Percentiles rank a stretch among this genome's conserved stretches.
These are phyloP conservation scores for Columba janthina DNA, from an alignment of 2,113 vertebrate species.

Conservation along the genomic window DNA sequence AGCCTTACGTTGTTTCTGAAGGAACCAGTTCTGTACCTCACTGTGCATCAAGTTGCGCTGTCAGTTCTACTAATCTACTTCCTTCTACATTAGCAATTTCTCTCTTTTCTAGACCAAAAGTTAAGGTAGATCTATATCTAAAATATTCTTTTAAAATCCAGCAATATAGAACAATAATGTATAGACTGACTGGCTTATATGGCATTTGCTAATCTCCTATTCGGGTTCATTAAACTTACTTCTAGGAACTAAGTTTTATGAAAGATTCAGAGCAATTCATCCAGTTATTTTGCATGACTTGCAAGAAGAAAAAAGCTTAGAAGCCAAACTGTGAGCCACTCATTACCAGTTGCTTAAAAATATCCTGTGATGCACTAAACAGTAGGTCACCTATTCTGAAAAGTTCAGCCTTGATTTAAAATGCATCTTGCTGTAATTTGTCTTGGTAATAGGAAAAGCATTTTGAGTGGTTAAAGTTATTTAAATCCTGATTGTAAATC, in stretches of 20 bases:
- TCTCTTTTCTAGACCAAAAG: neutral
- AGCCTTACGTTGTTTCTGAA: neutral
- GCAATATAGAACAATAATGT: neutral
- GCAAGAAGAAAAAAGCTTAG: neutral
- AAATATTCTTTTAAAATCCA: neutral
- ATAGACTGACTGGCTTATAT: neutral
- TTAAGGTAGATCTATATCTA: neutral
- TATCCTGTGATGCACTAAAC: neutral
- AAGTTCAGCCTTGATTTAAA: neutral
- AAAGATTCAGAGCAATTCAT: neutral
- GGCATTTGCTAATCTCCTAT: neutral
- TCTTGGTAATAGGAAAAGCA: neutral
- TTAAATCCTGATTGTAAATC: neutral
- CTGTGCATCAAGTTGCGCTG: neutral
- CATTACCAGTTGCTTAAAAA: conserved; percentile 6
- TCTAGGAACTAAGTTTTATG: neutral
- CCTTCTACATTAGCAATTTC: neutral
- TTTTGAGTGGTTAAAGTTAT: neutral
- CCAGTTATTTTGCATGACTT: neutral
- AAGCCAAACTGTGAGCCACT: neutral
- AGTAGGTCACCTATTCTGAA: neutral
- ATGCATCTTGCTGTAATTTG: neutral
- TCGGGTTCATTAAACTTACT: neutral
- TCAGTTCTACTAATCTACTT: neutral
- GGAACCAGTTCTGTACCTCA: neutral